phyloP scores from a whole-genome alignment of 1,140 invertebrate genomes.

The Sinonovacula constricta region DNA sequence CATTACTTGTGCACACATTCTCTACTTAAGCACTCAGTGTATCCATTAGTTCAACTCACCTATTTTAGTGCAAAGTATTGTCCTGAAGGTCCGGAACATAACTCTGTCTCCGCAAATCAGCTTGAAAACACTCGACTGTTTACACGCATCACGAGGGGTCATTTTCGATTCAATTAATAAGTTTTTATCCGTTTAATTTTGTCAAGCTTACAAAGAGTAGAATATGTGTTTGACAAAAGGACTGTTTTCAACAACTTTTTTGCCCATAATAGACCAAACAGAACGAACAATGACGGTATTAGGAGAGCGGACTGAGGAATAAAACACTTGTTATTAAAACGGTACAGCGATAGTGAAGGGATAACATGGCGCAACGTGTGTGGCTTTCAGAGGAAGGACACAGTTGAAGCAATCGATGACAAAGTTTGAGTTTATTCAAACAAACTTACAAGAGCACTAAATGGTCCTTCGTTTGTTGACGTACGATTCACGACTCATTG shows the following conservation, averaged over 20 bases:
- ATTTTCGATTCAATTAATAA: constrained; percentile 48
- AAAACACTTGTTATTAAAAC: not conserved
- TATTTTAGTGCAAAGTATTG: constrained; percentile 25
- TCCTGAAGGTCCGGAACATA: not conserved
- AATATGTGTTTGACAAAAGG: constrained; percentile 39
- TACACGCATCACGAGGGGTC: constrained; percentile 23
- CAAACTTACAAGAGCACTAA: not conserved
- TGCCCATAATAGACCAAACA: constrained; percentile 46
- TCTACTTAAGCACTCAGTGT: constrained; percentile 37
- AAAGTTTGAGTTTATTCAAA: not conserved
- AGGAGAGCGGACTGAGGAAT: not conserved
- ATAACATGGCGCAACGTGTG: not conserved
- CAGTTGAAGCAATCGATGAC: not conserved
- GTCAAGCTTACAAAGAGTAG: constrained; percentile 29
- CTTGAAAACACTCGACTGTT: constrained; percentile 53
- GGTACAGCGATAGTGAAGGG: not conserved
- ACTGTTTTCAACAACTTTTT: constrained; percentile 53
- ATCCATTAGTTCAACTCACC: constrained; percentile 28
- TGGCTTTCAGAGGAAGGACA: not conserved
- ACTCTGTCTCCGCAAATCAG: constrained; percentile 27
- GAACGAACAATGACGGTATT: not conserved
- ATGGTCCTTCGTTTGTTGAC: not conserved
- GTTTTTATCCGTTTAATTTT: constrained; percentile 55
- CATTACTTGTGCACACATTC: constrained; percentile 53
- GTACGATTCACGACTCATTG: not conserved